These are phyloP conservation scores for Drosophila kambysellisi DNA, from an alignment of 2,888 invertebrate species.

Conservation along the genomic window DNA sequence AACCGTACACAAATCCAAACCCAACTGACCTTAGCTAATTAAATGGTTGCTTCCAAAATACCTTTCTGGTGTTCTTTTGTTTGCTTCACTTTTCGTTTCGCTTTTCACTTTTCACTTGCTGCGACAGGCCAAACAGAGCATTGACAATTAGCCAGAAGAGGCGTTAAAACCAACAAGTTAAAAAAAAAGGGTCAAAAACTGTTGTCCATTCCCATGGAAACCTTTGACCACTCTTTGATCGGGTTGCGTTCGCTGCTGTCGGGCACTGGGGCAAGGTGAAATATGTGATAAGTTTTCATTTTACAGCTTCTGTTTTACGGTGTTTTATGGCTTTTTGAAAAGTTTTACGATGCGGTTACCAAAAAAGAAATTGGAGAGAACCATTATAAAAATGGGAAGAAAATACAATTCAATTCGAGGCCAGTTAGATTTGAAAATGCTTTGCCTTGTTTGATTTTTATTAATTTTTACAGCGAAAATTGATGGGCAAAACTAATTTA, in stretches of 20 bases:
- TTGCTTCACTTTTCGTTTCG: constrained; percentile 4
- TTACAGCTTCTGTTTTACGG: constrained; percentile 9
- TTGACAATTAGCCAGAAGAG: constrained; percentile 50
- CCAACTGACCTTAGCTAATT: constrained; percentile 64
- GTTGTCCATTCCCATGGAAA: constrained; percentile 20
- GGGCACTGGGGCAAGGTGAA: constrained; percentile 31
- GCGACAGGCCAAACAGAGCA: constrained; percentile 55
- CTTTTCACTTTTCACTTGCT: constrained; percentile 44
- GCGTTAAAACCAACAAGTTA: constrained; percentile 25
- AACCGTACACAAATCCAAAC: constrained; percentile 5
- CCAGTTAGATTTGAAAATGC: background rate
- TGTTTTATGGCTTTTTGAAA: constrained; percentile 18
- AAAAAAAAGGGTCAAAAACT: background rate
- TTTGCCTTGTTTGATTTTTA: background rate
- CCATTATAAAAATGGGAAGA: background rate
- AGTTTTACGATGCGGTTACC: background rate
- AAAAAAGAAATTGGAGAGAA: background rate
- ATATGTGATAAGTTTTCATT: constrained; percentile 35
- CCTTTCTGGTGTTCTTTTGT: constrained; percentile 20
- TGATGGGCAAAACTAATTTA: background rate
- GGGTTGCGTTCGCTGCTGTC: constrained; percentile 16
- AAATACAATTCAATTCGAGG: background rate
- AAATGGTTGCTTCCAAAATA: constrained; percentile 33
- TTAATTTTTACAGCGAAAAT: background rate
- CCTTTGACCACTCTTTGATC: constrained; percentile 28